Percentiles rank a stretch among this genome's conserved stretches.
phyloP scores from a whole-genome alignment of 2,797 vertebrate genomes.

The Artibeus lituratus region DNA sequence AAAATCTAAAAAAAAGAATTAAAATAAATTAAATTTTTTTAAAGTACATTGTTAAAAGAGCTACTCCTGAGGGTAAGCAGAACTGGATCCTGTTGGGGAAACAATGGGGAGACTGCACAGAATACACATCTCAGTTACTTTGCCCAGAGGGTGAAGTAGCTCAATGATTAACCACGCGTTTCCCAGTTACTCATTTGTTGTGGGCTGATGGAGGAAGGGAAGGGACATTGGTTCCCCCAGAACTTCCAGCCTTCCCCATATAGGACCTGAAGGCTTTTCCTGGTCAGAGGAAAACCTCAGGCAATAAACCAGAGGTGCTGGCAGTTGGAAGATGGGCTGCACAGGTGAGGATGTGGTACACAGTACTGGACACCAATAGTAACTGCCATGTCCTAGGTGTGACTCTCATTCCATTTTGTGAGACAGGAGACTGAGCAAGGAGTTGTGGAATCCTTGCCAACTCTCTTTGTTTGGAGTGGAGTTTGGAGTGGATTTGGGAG shows the following conservation, averaged over 20 bases:
- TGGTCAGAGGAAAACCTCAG: background rate
- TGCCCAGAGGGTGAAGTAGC: too few species aligned
- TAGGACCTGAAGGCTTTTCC: background rate
- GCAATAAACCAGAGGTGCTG: background rate
- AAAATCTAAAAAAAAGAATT: background rate
- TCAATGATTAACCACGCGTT: background rate
- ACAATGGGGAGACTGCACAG: background rate
- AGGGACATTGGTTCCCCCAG: background rate
- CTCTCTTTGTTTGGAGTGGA: background rate
- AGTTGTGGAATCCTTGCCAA: background rate
- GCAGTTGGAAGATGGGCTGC: background rate
- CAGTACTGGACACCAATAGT: background rate
- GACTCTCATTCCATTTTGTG: background rate
- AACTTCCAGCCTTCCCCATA: background rate
- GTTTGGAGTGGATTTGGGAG: background rate
- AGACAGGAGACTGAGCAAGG: background rate
- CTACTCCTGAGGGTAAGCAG: background rate
- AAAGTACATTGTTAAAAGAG: background rate
- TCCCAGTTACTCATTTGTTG: background rate
- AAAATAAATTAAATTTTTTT: background rate
- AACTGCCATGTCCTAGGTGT: background rate
- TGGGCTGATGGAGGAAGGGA: background rate
- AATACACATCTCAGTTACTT: background rate
- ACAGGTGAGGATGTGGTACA: background rate
- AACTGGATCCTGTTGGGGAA: background rate